phyloP scores from a whole-genome alignment of 2,113 vertebrate genomes.

The Hippocampus barbouri region DNA sequence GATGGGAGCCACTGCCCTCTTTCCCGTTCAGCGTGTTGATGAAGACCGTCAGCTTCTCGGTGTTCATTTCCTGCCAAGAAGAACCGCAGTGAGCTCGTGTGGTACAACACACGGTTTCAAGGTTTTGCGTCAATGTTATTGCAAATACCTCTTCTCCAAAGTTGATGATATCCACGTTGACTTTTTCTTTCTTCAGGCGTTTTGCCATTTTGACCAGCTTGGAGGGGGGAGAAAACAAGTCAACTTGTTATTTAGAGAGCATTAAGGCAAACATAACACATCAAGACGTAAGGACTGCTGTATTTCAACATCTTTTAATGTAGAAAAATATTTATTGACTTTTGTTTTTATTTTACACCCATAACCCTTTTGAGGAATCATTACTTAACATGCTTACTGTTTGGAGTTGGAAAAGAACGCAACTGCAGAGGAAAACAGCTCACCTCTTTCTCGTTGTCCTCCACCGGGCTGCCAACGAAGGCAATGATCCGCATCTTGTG shows the following conservation, averaged over 20 bases:
- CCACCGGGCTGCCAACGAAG: conserved; percentile 93
- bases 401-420: too few relatives aligned
- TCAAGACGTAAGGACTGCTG: too few relatives aligned
- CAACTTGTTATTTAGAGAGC: too few relatives aligned
- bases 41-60: conserved; percentile 92
- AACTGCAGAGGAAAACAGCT: conserved; percentile 47
- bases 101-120: too few relatives aligned
- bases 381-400: too few relatives aligned
- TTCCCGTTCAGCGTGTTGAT: conserved; percentile 94
- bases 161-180: conserved; percentile 96
- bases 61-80: conserved; percentile 82
- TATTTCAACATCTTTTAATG: too few relatives aligned
- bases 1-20: conserved; percentile 88
- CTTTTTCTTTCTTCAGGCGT: conserved; percentile 96
- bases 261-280: neutral
- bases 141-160: conserved; percentile 89
- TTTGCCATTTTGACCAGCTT: conserved; percentile 96
- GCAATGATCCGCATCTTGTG: conserved; percentile 98
- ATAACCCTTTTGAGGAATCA: too few relatives aligned
- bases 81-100: too few relatives aligned
- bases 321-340: too few relatives aligned
- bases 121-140: too few relatives aligned
- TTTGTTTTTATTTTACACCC: too few relatives aligned
- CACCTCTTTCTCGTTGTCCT: conserved; percentile 94
- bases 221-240: too few relatives aligned